Conservation (phyloP, 2,797 vertebrate species). For the Parauchenoglanis ngamensis region DNA sequence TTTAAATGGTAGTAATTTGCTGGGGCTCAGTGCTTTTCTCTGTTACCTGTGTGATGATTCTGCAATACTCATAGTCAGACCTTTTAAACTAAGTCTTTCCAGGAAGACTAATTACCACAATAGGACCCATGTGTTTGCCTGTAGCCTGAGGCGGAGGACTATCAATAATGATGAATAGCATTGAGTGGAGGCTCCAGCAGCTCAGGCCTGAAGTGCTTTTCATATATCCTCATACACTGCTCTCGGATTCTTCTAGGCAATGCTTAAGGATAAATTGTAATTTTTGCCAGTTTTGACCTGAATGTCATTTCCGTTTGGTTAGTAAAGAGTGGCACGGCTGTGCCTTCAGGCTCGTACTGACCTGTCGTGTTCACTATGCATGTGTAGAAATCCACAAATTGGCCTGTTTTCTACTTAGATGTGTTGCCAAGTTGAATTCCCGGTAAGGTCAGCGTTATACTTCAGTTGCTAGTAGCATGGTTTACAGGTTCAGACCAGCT, state of each 20-base stretch:
- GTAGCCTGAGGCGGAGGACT: conserved; percentile 20
- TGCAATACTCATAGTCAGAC: conserved; percentile 6
- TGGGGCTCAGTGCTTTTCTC: background rate
- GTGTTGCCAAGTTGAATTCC: conserved; percentile 67
- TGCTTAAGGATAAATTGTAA: background rate
- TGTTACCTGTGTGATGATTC: conserved; percentile 16
- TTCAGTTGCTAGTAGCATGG: conserved; percentile 68
- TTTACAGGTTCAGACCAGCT: conserved; percentile 66
- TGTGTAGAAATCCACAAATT: conserved; percentile 64
- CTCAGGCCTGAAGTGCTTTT: conserved; percentile 11
- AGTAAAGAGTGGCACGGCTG: background rate
- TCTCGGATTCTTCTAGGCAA: background rate
- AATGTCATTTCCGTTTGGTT: conserved; percentile 33
- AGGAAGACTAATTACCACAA: conserved; percentile 45
- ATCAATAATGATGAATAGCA: conserved; percentile 48
- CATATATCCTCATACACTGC: background rate
- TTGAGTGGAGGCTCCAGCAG: conserved; percentile 6
- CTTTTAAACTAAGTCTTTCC: conserved; percentile 35
- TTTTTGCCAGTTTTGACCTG: background rate
- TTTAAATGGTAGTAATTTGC: conserved; percentile 20
- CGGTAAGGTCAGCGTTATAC: conserved; percentile 68
- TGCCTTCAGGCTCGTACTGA: conserved; percentile 57
- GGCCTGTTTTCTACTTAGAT: conserved; percentile 64
- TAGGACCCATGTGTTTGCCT: conserved; percentile 35
- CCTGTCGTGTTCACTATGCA: conserved; percentile 51